Evolutionary conservation across 2,888 invertebrate genomes (phyloP).

Genomic region (Caenorhabditis sp.): DNA sequence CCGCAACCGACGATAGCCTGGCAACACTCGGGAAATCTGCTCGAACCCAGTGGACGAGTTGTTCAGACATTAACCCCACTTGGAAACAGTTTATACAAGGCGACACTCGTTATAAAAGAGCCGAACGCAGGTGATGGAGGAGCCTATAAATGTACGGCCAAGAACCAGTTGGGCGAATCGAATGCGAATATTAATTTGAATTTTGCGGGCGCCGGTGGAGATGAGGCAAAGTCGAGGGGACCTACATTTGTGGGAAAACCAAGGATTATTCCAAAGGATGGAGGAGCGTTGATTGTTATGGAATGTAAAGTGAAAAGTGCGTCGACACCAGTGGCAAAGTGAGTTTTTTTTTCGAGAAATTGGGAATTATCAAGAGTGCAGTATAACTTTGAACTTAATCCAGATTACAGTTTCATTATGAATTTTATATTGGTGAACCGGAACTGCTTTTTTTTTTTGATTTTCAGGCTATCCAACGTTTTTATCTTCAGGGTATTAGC

Average conservation of each 20-base stretch:
- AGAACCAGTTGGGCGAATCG: slow-evolving; percentile 97
- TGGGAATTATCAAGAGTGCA: too few species aligned
- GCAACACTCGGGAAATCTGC: slow-evolving; percentile 65
- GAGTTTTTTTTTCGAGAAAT: slow-evolving; percentile 1
- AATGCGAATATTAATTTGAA: slow-evolving; percentile 99
- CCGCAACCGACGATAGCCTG: slow-evolving; percentile 67
- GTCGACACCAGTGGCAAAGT: slow-evolving; percentile 80
- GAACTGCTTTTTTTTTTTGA: background rate
- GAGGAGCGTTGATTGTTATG: slow-evolving; percentile 89
- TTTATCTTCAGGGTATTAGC: background rate
- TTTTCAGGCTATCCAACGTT: background rate
- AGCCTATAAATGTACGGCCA: slow-evolving; percentile 97
- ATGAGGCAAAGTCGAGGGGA: slow-evolving; percentile 57
- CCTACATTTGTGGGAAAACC: slow-evolving; percentile 98
- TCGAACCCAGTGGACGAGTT: slow-evolving; percentile 58
- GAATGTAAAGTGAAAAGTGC: slow-evolving; percentile 89
- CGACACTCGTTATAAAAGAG: slow-evolving; percentile 75
- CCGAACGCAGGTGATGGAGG: slow-evolving; percentile 96
- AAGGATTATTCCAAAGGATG: slow-evolving; percentile 96
- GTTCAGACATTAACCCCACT: slow-evolving; percentile 60
- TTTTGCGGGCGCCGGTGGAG: slow-evolving; percentile 88
- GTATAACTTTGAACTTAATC: too few species aligned
- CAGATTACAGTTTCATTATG: too few species aligned
- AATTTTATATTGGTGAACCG: too few species aligned
- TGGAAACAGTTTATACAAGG: slow-evolving; percentile 62